Base-by-base conservation (phyloP, 2,113 vertebrate species). In the Patagioenas fasciata region DNA sequence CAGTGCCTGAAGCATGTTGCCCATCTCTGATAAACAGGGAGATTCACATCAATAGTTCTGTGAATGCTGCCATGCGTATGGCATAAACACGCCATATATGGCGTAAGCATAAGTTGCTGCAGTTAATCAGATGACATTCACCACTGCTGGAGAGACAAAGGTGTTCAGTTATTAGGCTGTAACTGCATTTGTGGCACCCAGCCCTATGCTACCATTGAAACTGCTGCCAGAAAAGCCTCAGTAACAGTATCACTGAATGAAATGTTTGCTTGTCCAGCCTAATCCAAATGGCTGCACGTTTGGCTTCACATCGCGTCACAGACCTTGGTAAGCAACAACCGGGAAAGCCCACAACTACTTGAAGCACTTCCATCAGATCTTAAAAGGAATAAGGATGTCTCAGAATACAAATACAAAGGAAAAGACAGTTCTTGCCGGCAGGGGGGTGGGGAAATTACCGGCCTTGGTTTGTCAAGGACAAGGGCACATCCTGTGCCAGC, bases 401-500 rank as follows among this genome's bases (percentile, higher is more conserved):
- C 87, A 65, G 34, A 69, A 80, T 44, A 72, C 31, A 93, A 78
- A 83, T 13, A 54, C 11, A 82, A 73, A 84, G 32, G 34, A 85
- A 89, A 82, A 85, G 50, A 64, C 20, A 62, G 12, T 16, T 60
- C 78, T 86, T 1, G 2, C 19, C 0, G 0, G 28, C 0, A 0
- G 31, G 42, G 15, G 9, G n/a, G 25, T 51, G 25, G 25, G 14
- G 14, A 54, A 88, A 25, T 48, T 75, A 62, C 57, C 69, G 90
- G 89, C 48, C 73, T 80, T 60, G 54, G 79, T 84, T 84, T 66
- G 47, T 72, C 67, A 94, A 69, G 73, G 73, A 88, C 67, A 69
- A 94, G 79, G 47, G 48, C 64, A 84, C 38, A 78, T 77, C 71
- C 77, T 91, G 77, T 89, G 91, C 96, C 96, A 97, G 91, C 80